A percentile compares a stretch with the other conserved stretches of the same genome.
phyloP scores from a whole-genome alignment of 2,797 vertebrate genomes.

The Silurus aristotelis region DNA sequence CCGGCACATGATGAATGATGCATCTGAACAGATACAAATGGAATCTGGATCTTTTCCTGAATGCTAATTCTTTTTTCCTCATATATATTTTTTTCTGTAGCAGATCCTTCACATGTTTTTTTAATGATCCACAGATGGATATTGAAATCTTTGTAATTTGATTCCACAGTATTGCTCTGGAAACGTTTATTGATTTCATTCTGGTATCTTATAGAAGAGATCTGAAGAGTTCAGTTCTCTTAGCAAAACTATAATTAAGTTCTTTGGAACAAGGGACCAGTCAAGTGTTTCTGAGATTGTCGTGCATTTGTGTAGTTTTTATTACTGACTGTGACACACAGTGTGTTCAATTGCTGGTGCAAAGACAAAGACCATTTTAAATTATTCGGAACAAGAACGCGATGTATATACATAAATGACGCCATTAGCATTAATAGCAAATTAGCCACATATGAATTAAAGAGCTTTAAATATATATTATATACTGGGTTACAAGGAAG shows the following conservation, averaged over 20 bases:
- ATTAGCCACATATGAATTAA: neutral
- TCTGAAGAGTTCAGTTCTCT: neutral
- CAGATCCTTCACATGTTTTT: constrained; percentile 47
- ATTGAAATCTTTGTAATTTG: constrained; percentile 53
- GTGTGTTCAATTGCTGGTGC: neutral
- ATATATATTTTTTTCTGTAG: constrained; percentile 15
- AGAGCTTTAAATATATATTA: neutral
- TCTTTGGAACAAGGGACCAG: neutral
- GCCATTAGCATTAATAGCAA: neutral
- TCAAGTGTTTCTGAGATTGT: neutral
- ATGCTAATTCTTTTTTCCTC: constrained; percentile 43
- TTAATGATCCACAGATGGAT: constrained; percentile 54
- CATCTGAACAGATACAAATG: constrained; percentile 51
- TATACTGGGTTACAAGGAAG: neutral
- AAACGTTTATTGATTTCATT: constrained; percentile 46
- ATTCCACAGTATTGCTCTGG: constrained; percentile 49
- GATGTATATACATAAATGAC: neutral
- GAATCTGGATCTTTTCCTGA: constrained; percentile 54
- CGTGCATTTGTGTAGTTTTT: neutral
- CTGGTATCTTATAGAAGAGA: constrained; percentile 25
- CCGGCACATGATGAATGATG: constrained; percentile 57
- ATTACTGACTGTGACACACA: neutral
- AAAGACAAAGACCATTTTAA: neutral
- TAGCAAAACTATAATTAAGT: neutral
- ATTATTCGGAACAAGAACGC: neutral